phyloP scores from a whole-genome alignment of 2,888 invertebrate genomes.

The Trichopria drosophilae region DNA sequence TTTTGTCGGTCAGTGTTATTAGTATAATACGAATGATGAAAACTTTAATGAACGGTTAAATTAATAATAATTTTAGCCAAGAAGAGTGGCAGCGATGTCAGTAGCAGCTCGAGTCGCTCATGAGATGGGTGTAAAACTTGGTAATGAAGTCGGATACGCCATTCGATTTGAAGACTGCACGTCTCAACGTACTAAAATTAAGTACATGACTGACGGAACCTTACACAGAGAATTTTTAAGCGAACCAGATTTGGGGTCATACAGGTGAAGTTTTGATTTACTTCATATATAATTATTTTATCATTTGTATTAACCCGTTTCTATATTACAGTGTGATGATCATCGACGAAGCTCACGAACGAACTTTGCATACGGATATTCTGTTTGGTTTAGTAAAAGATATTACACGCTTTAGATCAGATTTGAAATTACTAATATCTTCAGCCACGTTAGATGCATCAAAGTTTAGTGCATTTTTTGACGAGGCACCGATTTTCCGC shows the following conservation, averaged over 20 bases:
- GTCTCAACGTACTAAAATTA: slow-evolving; percentile 92
- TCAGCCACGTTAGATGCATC: slow-evolving; percentile 98
- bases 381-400: slow-evolving; percentile 97
- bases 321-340: slow-evolving; percentile 82
- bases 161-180: slow-evolving; percentile 99
- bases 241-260: slow-evolving; percentile 93
- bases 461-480: slow-evolving; percentile 97
- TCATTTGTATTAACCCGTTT: background rate
- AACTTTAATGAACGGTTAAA: background rate
- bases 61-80: no score
- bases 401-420: slow-evolving; percentile 88
- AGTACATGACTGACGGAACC: slow-evolving; percentile 99
- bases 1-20: no score
- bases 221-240: slow-evolving; percentile 94
- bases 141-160: slow-evolving; percentile 86
- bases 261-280: slow-evolving; percentile 61
- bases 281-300: background rate
- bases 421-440: slow-evolving; percentile 94
- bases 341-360: slow-evolving; percentile 98
- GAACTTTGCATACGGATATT: slow-evolving; percentile 97
- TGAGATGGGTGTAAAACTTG: slow-evolving; percentile 95
- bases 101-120: slow-evolving; percentile 97
- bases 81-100: slow-evolving; percentile 99
- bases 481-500: slow-evolving; percentile 95
- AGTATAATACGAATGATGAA: no score